Evolutionary conservation across 2,888 invertebrate species (phyloP).

Genomic region (Dicranocentrus wangi): DNA sequence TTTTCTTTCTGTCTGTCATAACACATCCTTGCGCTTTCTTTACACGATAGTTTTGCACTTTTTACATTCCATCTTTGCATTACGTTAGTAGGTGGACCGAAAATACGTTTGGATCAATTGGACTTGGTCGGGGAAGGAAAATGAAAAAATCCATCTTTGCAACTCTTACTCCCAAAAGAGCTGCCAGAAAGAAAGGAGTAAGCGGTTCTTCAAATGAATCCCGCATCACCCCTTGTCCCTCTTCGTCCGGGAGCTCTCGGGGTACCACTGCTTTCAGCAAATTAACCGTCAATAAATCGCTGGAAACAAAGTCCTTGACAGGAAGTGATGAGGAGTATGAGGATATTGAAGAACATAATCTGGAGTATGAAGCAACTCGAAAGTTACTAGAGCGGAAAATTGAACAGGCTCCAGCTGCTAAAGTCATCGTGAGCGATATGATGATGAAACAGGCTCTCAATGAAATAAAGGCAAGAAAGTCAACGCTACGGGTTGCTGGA

Average conservation of each 20-base stretch:
- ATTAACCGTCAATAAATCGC: background rate
- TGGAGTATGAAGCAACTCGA: constrained; percentile 13
- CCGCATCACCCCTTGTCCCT: background rate
- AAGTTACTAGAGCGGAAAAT: constrained; percentile 31
- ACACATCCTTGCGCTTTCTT: too few species aligned
- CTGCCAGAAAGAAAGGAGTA: too few species aligned
- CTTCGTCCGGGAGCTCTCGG: background rate
- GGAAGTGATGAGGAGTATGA: background rate
- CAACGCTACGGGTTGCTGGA: background rate
- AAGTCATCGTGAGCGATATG: constrained; percentile 38
- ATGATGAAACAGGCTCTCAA: constrained; percentile 30
- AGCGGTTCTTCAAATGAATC: background rate
- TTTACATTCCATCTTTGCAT: too few species aligned
- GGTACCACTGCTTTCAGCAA: background rate
- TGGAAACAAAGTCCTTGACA: background rate
- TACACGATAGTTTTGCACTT: too few species aligned
- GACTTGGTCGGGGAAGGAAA: background rate
- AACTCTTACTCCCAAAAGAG: background rate
- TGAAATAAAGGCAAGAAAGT: constrained; percentile 33
- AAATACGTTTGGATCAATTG: too few species aligned
- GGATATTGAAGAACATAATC: background rate
- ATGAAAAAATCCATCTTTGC: constrained; percentile 32
- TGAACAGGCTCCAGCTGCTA: constrained; percentile 44
- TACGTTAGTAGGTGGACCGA: too few species aligned
- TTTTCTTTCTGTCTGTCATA: too few species aligned